Evolutionary conservation across 2,888 invertebrate genomes (phyloP), one percentile per base, ranked within the genome.

Genomic region (Volucella inflata): DNA sequence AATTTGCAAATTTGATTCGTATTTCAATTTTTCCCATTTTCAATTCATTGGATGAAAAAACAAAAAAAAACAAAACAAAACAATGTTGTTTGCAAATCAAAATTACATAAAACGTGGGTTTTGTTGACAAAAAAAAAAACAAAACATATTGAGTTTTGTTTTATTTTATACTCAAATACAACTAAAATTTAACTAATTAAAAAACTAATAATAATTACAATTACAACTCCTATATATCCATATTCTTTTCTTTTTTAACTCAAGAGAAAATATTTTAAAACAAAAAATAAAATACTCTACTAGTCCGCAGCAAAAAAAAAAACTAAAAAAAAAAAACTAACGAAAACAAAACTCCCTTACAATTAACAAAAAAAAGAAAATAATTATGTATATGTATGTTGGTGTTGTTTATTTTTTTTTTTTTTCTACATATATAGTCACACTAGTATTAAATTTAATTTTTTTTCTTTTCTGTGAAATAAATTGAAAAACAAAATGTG

Each of bases 101-200:
- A 81, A 84, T 72, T 72, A 85, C 71, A 40, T 85, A 76, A 87
- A 87, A 87, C 87, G 87, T 76, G 87, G 51, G 21, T 55, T 60
- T 82, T 68, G 21, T 21, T 21, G 21, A 21, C 21, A 30, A 3
- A 30, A 30, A 30, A 6, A 30, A 30, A 30, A 30, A 30, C n/a
- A 30, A 30, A 30, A 30, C 6, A 30, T 40, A 48, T 42, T 68
- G 10, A 79, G 72, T 74, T 48, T 79, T 62, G 74, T 59, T 75
- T 77, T 83, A 80, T 87, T 71, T 62, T 81, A 68, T 67, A 68
- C 67, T 77, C 75, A 82, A 74, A 74, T 83, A 82, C 67, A 87
- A 87, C 87, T 87, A 87, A 87, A 87, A 87, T 87, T 87, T 87
- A 87, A 79, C 87, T 87, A 87, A 87, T 87, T 87, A 87, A 87